Conservation (phyloP, 2,888 invertebrate species). For the Spatulosminthurus flaviceps region DNA sequence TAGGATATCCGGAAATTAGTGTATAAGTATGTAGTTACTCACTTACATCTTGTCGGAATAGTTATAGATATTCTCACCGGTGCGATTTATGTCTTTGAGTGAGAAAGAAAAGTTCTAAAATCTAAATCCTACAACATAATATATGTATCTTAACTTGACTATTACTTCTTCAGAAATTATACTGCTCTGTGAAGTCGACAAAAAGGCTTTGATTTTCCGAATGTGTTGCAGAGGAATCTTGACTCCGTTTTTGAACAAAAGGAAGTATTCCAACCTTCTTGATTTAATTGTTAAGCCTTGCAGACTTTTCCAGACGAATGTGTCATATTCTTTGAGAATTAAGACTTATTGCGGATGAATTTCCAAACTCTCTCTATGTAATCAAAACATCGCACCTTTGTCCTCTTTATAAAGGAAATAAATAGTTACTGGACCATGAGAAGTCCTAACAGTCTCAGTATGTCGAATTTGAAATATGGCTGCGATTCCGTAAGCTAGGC, state of each 20-base stretch:
- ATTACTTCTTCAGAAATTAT: not conserved
- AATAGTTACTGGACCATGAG: constrained; percentile 78
- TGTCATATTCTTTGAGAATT: not conserved
- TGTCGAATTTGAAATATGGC: constrained; percentile 83
- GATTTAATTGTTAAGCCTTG: not conserved
- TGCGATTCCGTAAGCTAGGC: constrained; percentile 88
- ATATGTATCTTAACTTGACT: not conserved
- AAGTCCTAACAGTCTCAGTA: constrained; percentile 78
- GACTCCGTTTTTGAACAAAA: not conserved
- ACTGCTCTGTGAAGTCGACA: not conserved
- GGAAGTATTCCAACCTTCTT: not conserved
- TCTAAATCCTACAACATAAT: not conserved
- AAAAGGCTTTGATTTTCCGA: not conserved
- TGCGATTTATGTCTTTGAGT: not conserved
- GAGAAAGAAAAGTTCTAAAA: not conserved
- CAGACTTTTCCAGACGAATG: not conserved
- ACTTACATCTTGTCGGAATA: too few relatives aligned
- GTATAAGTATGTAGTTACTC: too few relatives aligned
- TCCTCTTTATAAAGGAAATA: constrained; percentile 91
- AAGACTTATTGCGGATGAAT: not conserved
- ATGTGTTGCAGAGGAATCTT: not conserved
- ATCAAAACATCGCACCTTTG: constrained; percentile 77
- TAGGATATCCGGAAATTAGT: too few relatives aligned
- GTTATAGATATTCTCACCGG: not conserved
- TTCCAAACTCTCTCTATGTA: not conserved